A percentile compares a stretch with the other conserved stretches of the same genome.
These are phyloP conservation scores for Uloborus plumipes DNA, from an alignment of 2,888 invertebrate species.

Conservation along the genomic window DNA sequence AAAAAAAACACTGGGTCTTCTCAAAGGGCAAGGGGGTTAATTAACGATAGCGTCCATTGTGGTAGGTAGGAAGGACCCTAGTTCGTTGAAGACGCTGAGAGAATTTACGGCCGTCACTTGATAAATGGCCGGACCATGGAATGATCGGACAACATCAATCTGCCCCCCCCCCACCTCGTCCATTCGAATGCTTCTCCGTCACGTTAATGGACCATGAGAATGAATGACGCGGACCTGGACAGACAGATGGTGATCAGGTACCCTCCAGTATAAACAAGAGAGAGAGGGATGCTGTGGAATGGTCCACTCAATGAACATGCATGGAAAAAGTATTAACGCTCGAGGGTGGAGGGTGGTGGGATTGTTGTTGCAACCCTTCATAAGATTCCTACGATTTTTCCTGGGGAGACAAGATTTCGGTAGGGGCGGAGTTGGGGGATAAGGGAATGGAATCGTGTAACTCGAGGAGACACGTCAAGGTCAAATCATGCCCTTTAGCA, in stretches of 20 bases:
- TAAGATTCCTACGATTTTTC: too few species aligned
- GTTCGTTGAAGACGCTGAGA: neutral
- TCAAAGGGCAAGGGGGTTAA: conserved; percentile 35
- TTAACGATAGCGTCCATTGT: conserved; percentile 32
- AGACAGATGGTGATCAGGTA: conserved; percentile 47
- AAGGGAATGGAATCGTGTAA: conserved; percentile 27
- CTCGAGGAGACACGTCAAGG: conserved; percentile 40
- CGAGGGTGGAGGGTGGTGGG: neutral
- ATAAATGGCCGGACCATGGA: conserved; percentile 56
- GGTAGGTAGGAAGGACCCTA: conserved; percentile 8
- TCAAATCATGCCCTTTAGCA: conserved; percentile 13
- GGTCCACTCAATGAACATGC: conserved; percentile 29
- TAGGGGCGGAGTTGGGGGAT: conserved; percentile 23
- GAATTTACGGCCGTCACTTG: conserved; percentile 61
- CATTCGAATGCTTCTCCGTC: conserved; percentile 31
- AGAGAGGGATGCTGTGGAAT: conserved; percentile 15
- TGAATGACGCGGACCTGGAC: conserved; percentile 41
- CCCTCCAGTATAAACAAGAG: conserved; percentile 53
- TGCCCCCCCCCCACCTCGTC: conserved; percentile 18
- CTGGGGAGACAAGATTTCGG: conserved; percentile 15
- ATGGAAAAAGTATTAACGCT: neutral
- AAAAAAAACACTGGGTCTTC: neutral
- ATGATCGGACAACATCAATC: conserved; percentile 63
- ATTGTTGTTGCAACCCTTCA: conserved; percentile 21
- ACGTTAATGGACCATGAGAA: conserved; percentile 63